phyloP scores from a whole-genome alignment of 2,113 vertebrate species.

The Micronycteris hirsuta region DNA sequence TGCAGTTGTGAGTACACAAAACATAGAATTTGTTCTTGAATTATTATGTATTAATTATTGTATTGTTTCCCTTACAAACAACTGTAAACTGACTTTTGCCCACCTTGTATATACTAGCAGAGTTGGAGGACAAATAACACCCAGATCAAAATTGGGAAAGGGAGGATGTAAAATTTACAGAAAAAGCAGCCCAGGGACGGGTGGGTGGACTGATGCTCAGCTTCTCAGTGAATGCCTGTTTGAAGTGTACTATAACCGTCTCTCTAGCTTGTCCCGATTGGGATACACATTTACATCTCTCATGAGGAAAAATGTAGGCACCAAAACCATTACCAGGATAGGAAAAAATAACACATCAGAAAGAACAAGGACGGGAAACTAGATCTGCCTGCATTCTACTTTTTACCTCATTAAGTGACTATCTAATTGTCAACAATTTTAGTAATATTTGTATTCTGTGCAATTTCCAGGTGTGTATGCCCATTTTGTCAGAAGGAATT shows the following conservation, averaged over 20 bases:
- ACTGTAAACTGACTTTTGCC: neutral
- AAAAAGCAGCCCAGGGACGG: neutral
- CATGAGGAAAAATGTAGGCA: neutral
- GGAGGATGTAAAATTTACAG: neutral
- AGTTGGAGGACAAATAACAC: neutral
- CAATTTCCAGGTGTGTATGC: slow-evolving; percentile 67
- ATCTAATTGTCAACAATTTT: neutral
- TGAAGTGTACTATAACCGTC: neutral
- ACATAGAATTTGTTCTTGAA: neutral
- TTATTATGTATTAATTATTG: neutral
- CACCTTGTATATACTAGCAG: neutral
- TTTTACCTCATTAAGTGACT: neutral
- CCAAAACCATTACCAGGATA: neutral
- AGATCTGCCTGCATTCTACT: neutral
- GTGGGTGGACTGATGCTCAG: neutral
- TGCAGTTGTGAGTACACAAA: neutral
- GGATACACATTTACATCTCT: neutral
- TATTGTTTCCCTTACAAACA: neutral
- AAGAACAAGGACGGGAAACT: neutral
- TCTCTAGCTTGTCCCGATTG: neutral
- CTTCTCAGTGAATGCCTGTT: neutral
- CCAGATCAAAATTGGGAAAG: neutral
- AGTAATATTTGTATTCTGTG: neutral
- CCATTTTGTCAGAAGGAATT: slow-evolving; percentile 70
- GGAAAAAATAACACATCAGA: neutral